Base-by-base conservation (phyloP, 2,797 vertebrate species). In the Acanthurus tractus region DNA sequence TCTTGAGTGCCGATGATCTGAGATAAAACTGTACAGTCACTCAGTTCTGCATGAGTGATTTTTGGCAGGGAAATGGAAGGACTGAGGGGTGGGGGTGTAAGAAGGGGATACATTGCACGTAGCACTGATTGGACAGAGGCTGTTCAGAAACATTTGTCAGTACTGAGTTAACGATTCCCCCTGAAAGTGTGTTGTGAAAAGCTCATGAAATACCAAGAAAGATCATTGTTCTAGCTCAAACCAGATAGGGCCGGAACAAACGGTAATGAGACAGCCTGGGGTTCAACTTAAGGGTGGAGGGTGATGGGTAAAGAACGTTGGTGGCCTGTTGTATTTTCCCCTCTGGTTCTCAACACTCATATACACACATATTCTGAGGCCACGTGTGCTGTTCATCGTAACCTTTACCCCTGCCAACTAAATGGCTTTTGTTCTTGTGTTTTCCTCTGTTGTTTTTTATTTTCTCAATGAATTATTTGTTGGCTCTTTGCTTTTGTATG, bases 401-500 rank as follows among this genome's bases (percentile, higher is more conserved):
- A 71, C 88, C 81, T 79, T 80, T 59, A 61, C 67, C 74, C 69
- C 74, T 52, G 78, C 50, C 0, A 29, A 78, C 88, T 88, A 89
- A 92, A 89, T 88, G 84, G 80, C 88, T 90, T 92, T 93, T 94
- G 90, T 95, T 94, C 85, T 88, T 15, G 17, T 82, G 68, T 84
- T 89, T 83, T 73, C 67, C 83, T 71, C 78, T 58, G 78, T 86
- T 85, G 72, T 88, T 88, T 81, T 88, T 83, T 91, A 88, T 93
- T 93, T 94, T 89, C 75, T 78, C 75, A 76, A 94, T 96, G 78
- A 95, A 94, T 95, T 81, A 95, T 94, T 95, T 93, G 90, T 92
- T 88, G 77, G 77, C 82, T 93, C 81, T 90, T 86, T 83, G 83
- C 81, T 88, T 92, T 93, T 92, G 88, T 89, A 82, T 70, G 83